These are phyloP conservation scores for Nomada fucata DNA, from an alignment of 2,888 invertebrate species.

Conservation along the genomic window DNA sequence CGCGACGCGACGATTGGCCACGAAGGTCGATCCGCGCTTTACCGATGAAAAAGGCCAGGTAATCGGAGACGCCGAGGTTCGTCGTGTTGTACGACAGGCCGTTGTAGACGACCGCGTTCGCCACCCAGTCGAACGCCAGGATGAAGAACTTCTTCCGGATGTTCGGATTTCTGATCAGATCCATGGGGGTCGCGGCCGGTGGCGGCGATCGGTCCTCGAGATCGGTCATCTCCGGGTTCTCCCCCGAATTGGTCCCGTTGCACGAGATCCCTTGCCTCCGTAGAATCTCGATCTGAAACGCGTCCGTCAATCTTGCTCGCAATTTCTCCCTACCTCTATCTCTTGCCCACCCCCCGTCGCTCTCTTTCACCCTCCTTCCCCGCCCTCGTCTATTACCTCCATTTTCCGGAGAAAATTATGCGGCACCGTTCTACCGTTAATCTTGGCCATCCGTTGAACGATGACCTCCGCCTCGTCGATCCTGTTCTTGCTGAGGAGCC, in stretches of 20 bases:
- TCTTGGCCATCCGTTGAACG: constrained; percentile 87
- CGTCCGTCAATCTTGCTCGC: background rate
- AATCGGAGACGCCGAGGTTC: constrained; percentile 89
- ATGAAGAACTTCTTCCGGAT: constrained; percentile 88
- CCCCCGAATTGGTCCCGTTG: constrained; percentile 80
- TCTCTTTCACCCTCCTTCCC: too few relatives aligned
- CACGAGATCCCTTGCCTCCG: constrained; percentile 80
- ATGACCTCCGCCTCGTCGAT: constrained; percentile 89
- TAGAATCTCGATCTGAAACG: constrained; percentile 79
- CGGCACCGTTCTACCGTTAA: constrained; percentile 86
- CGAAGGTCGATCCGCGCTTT: constrained; percentile 61
- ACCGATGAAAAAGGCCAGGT: constrained; percentile 89
- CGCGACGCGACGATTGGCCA: constrained; percentile 23
- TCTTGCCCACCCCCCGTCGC: background rate
- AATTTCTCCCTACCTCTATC: too few relatives aligned
- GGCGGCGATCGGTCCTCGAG: constrained; percentile 79
- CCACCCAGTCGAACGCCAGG: constrained; percentile 88
- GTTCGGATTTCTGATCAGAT: constrained; percentile 88
- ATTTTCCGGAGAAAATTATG: constrained; percentile 87
- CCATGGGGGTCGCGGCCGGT: constrained; percentile 86
- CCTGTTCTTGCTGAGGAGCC: constrained; percentile 88
- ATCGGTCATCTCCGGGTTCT: constrained; percentile 68
- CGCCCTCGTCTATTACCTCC: constrained; percentile 84
- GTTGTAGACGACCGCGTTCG: constrained; percentile 89
- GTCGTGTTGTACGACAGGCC: constrained; percentile 88